Evolutionary conservation across 1,140 invertebrate genomes (phyloP).

Genomic region (Theocolax elegans): DNA sequence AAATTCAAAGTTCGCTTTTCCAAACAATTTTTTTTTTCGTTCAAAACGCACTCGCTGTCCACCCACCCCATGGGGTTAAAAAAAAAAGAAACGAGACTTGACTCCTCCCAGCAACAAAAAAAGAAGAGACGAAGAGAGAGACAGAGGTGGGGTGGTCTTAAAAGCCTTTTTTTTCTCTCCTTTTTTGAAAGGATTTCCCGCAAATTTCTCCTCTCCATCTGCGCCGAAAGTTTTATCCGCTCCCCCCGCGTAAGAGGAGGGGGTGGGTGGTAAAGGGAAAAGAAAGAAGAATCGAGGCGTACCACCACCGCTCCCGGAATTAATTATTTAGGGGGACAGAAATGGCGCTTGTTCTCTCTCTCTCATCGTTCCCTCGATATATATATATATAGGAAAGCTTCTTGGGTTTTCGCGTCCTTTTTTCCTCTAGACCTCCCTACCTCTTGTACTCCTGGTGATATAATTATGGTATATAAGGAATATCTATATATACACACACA

Average conservation of each 20-base stretch:
- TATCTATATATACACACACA: no score
- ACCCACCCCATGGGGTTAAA: not conserved
- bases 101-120: not conserved
- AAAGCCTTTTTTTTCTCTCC: conserved; percentile 32
- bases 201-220: conserved; percentile 40
- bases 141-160: conserved; percentile 17
- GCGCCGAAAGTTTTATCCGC: conserved; percentile 40
- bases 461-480: conserved; percentile 29
- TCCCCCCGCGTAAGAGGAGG: not conserved
- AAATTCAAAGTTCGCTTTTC: conserved; percentile 42
- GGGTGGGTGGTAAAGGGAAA: not conserved
- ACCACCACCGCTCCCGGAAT: conserved; percentile 40
- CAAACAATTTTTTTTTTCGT: no score
- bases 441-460: conserved; percentile 37
- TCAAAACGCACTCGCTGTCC: not conserved
- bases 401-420: not conserved
- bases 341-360: conserved; percentile 1
- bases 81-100: not conserved
- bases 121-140: not conserved
- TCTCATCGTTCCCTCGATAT: no score
- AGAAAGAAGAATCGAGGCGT: conserved; percentile 24
- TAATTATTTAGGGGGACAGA: conserved; percentile 47
- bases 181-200: conserved; percentile 42
- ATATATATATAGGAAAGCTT: no score
- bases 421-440: not conserved